Evolutionary conservation across 2,888 invertebrate genomes (phyloP).

Genomic region (Cosmorhoe ocellata): DNA sequence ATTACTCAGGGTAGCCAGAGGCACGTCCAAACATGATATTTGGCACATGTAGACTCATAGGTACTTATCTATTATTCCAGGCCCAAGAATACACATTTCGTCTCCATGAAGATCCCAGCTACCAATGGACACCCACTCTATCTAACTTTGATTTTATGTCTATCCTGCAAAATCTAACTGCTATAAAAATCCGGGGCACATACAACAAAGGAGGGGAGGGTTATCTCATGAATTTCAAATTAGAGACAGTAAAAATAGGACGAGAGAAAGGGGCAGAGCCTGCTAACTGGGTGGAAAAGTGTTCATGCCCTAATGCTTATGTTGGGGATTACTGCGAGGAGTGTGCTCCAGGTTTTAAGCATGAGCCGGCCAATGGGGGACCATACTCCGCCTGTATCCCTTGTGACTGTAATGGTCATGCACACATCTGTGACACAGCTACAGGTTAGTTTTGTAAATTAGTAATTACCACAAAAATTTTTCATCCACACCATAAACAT

Average conservation of each 20-base stretch:
- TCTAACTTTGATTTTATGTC: slow-evolving; percentile 95
- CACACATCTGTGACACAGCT: slow-evolving; percentile 97
- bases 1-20: no score
- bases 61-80: slow-evolving; percentile 60
- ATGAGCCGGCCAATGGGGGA: slow-evolving; percentile 95
- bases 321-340: slow-evolving; percentile 98
- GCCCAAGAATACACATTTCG: slow-evolving; percentile 91
- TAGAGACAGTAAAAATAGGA: slow-evolving; percentile 94
- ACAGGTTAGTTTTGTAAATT: slow-evolving; percentile 84
- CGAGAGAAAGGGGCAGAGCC: slow-evolving; percentile 85
- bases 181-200: slow-evolving; percentile 96
- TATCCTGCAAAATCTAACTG: slow-evolving; percentile 95
- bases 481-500: no score
- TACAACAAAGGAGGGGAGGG: slow-evolving; percentile 93
- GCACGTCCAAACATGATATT: no score
- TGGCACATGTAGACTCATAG: no score
- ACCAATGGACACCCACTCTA: slow-evolving; percentile 96
- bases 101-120: slow-evolving; percentile 94
- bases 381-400: slow-evolving; percentile 97
- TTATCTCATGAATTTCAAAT: slow-evolving; percentile 92
- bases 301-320: slow-evolving; percentile 93
- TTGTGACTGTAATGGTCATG: slow-evolving; percentile 98
- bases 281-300: slow-evolving; percentile 97
- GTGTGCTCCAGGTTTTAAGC: slow-evolving; percentile 96
- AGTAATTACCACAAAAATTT: no score